phyloP scores from a whole-genome alignment of 2,797 vertebrate species.

The Mustela erminea region DNA sequence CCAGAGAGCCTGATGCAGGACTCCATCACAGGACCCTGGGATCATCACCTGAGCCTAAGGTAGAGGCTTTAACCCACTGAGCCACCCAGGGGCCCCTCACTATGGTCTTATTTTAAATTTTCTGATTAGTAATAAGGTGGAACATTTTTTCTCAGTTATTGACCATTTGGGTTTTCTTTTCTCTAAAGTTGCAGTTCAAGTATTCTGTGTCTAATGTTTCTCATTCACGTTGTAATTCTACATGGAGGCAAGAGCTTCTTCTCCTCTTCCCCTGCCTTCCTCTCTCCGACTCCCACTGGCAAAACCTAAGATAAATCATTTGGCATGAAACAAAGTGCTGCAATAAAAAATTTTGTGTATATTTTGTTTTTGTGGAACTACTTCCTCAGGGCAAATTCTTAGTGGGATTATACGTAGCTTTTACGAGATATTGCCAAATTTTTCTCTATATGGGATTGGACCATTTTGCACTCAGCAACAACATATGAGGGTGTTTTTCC shows the following conservation, averaged over 20 bases:
- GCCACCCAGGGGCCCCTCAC: not conserved
- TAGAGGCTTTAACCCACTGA: too few species aligned
- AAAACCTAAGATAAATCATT: not conserved
- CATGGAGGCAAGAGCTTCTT: not conserved
- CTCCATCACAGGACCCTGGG: too few species aligned
- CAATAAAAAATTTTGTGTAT: not conserved
- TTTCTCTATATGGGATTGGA: not conserved
- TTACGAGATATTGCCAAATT: not conserved
- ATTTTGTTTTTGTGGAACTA: not conserved
- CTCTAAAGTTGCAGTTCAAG: not conserved
- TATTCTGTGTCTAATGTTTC: not conserved
- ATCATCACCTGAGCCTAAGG: too few species aligned
- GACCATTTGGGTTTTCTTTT: slow-evolving; percentile 8
- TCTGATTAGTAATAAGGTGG: not conserved
- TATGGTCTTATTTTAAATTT: not conserved
- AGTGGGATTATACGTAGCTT: not conserved
- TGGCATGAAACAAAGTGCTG: not conserved
- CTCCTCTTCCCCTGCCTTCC: not conserved
- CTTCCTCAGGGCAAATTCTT: not conserved
- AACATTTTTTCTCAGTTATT: not conserved
- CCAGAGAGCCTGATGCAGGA: too few species aligned
- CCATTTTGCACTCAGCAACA: not conserved
- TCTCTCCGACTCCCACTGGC: not conserved
- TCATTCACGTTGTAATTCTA: not conserved
- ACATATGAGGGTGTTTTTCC: not conserved